These are phyloP conservation scores for Spinus pinus DNA, from an alignment of 2,797 vertebrate species.

Conservation along the genomic window DNA sequence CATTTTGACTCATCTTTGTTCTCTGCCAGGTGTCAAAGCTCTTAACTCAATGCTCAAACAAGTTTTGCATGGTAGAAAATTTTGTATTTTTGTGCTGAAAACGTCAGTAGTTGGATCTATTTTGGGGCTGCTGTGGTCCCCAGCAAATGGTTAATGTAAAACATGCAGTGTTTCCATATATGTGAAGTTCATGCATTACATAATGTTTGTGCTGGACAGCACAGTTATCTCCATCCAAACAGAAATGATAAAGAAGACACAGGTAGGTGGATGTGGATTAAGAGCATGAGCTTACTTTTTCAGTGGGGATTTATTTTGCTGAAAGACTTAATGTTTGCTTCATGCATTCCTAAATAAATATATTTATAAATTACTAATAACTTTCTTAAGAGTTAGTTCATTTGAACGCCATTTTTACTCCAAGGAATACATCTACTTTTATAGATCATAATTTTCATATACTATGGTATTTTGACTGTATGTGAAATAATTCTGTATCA, in stretches of 20 bases:
- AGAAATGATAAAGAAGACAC: not conserved
- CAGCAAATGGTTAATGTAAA: not conserved
- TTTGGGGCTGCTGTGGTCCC: not conserved
- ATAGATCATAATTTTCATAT: not conserved
- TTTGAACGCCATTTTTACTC: not conserved
- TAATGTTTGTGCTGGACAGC: not conserved
- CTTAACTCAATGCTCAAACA: not conserved
- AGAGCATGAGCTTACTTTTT: not conserved
- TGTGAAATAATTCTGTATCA: not conserved
- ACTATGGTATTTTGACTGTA: not conserved
- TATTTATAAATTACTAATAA: not conserved
- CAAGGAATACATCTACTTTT: not conserved
- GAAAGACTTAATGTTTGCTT: not conserved
- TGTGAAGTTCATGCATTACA: not conserved
- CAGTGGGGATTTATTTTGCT: not conserved
- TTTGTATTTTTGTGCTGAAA: not conserved
- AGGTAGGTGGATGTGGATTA: not conserved
- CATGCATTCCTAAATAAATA: not conserved
- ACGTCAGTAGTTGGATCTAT: not conserved
- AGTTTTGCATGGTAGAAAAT: not conserved
- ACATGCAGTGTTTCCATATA: not conserved
- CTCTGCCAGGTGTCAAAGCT: not conserved
- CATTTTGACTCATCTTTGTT: not conserved
- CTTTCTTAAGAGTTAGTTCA: not conserved
- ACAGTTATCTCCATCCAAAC: not conserved